These are phyloP conservation scores for Nyctereutes procyonoides DNA, from an alignment of 2,113 vertebrate genomes.

Conservation along the genomic window DNA sequence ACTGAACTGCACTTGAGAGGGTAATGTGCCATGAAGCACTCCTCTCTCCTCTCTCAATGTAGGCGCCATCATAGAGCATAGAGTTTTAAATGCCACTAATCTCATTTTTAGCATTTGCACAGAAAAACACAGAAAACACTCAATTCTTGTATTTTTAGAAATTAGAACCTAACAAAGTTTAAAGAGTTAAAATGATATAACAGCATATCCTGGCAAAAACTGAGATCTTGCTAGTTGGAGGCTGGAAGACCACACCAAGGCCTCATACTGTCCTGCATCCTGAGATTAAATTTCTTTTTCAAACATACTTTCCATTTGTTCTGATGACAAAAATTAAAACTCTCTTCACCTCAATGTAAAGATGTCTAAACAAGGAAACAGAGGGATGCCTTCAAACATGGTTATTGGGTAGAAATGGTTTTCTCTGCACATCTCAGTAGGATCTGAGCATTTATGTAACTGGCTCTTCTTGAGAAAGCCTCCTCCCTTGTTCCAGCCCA, in stretches of 20 bases:
- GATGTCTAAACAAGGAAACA: not conserved
- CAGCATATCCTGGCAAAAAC: not conserved
- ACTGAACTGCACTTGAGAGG: not conserved
- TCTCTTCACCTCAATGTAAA: not conserved
- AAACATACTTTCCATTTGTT: not conserved
- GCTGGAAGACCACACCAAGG: not conserved
- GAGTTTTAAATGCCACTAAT: not conserved
- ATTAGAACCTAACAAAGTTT: not conserved
- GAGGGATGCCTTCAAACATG: not conserved
- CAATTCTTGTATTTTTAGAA: not conserved
- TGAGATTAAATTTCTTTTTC: not conserved
- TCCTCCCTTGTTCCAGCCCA: not conserved
- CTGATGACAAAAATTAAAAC: not conserved
- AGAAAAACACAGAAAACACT: not conserved
- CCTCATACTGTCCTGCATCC: not conserved
- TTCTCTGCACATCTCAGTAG: not conserved
- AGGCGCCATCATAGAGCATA: fast-evolving
- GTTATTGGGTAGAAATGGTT: not conserved
- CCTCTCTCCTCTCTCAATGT: not conserved
- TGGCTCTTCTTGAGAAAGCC: not conserved
- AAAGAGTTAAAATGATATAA: not conserved
- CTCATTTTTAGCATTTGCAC: not conserved
- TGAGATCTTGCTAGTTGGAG: not conserved
- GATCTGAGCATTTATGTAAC: not conserved
- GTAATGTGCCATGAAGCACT: fast-evolving